A percentile compares a stretch with the other conserved stretches of the same genome.
Conservation (phyloP, 2,113 vertebrate species). For the Pholis gunnellus region DNA sequence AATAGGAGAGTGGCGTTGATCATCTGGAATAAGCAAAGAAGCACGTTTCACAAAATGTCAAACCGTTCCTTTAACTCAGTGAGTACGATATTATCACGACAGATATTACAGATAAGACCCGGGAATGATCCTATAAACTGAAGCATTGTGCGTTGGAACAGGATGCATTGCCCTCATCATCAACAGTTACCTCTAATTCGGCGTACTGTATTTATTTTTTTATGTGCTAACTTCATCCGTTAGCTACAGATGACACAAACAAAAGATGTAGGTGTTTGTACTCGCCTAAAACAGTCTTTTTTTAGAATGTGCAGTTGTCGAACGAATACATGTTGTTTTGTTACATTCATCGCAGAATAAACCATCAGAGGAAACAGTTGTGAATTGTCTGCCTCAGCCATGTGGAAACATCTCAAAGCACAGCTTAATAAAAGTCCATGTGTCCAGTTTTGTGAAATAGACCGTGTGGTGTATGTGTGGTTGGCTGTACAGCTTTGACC, state of each 20-base stretch:
- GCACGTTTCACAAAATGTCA: neutral
- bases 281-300: neutral
- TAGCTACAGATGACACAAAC: constrained; percentile 12
- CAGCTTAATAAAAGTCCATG: constrained; percentile 54
- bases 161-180: neutral
- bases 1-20: neutral
- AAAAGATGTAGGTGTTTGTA: constrained; percentile 10
- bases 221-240: neutral
- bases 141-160: neutral
- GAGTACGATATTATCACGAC: neutral
- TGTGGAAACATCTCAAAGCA: constrained; percentile 36
- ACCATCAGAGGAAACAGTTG: constrained; percentile 19
- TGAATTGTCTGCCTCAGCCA: constrained; percentile 34
- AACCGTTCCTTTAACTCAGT: neutral
- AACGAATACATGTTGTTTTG: constrained; percentile 18
- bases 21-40: neutral
- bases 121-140: neutral
- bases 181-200: constrained; percentile 8
- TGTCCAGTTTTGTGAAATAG: constrained; percentile 27
- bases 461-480: constrained; percentile 16
- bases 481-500: constrained; percentile 46
- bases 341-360: neutral
- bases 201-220: constrained; percentile 13
- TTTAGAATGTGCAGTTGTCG: constrained; percentile 7
- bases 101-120: neutral